Percentiles rank a stretch among this genome's conserved stretches.
Evolutionary conservation across 2,797 vertebrate genomes (phyloP).

Genomic region (Kryptopterus vitreolus): DNA sequence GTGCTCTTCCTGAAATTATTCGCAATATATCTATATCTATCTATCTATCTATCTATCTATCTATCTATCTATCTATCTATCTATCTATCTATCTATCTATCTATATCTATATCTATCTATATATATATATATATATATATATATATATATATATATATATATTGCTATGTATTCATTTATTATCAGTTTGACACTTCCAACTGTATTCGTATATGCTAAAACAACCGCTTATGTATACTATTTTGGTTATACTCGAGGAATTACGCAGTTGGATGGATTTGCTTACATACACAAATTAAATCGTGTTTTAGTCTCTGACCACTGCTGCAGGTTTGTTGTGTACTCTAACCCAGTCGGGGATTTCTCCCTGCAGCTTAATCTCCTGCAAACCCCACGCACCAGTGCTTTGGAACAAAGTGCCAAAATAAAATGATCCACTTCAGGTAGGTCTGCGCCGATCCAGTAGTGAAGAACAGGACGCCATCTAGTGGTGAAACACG

Average conservation of each 20-base stretch:
- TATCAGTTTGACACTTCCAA: neutral
- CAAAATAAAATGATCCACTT: conserved; percentile 11
- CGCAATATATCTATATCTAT: no score
- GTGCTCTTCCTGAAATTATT: no score
- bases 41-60: no score
- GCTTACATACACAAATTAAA: conserved; percentile 5
- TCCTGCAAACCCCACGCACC: conserved; percentile 27
- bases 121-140: no score
- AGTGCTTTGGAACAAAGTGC: conserved; percentile 28
- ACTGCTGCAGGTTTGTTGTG: conserved; percentile 24
- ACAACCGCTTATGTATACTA: neutral
- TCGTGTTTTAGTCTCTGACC: conserved; percentile 15
- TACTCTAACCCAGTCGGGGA: conserved; percentile 20
- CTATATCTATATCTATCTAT: no score
- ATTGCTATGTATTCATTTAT: neutral
- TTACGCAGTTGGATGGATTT: neutral
- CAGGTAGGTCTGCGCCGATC: neutral
- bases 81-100: no score
- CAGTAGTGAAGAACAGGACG: conserved; percentile 20
- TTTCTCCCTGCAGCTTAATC: conserved; percentile 35
- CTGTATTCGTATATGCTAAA: neutral
- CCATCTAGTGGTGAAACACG: conserved; percentile 44
- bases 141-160: neutral
- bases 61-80: no score
- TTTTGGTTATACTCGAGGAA: neutral